Evolutionary conservation across 2,113 vertebrate genomes (phyloP).

Genomic region (Rattus rattus): DNA sequence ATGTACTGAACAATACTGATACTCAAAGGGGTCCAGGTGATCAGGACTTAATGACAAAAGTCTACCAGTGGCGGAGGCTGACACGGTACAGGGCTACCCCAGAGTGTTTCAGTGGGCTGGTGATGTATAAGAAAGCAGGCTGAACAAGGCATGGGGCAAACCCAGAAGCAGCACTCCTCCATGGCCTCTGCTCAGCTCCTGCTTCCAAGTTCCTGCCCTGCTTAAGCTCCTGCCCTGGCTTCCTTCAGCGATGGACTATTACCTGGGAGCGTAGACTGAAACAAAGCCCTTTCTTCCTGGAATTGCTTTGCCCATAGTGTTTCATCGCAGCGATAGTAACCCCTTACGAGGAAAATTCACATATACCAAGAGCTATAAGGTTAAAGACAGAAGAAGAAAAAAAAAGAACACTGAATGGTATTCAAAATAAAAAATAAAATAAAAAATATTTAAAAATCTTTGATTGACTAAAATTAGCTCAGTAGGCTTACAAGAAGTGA

Average conservation of each 20-base stretch:
- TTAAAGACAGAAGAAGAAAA: conserved; percentile 20
- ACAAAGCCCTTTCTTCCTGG: neutral
- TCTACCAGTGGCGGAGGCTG: neutral
- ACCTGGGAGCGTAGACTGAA: neutral
- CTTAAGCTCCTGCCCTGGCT: neutral
- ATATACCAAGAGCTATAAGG: neutral
- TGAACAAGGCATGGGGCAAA: too few relatives aligned
- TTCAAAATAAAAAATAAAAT: conserved; percentile 41
- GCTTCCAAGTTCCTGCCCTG: too few relatives aligned
- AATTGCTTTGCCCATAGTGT: too few relatives aligned
- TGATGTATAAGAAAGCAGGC: too few relatives aligned
- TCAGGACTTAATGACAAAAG: neutral
- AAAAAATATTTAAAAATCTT: neutral
- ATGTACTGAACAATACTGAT: neutral
- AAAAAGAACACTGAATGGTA: neutral
- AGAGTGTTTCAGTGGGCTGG: neutral
- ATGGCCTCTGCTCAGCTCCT: too few relatives aligned
- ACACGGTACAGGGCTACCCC: neutral
- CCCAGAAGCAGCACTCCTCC: too few relatives aligned
- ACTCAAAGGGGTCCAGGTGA: neutral
- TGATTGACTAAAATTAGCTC: neutral
- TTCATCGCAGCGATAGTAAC: neutral
- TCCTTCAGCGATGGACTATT: neutral
- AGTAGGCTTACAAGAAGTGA: neutral
- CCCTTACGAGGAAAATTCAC: neutral